phyloP scores from a whole-genome alignment of 2,888 invertebrate genomes.

The Rhagium mordax region DNA sequence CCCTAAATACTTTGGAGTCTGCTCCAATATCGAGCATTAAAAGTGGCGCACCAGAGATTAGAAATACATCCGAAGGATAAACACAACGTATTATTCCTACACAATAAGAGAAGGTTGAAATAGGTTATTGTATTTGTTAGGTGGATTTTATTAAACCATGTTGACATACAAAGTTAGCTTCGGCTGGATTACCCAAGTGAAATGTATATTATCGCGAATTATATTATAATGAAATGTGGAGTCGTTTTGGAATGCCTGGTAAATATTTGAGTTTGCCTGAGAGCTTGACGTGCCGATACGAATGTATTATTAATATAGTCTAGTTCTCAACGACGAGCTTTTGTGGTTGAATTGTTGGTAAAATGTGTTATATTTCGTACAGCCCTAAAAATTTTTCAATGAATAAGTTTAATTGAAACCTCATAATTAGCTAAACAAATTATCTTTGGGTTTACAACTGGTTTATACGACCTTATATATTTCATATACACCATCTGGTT shows the following conservation, averaged over 20 bases:
- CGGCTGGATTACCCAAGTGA: slow-evolving; percentile 33
- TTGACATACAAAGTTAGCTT: slow-evolving; percentile 37
- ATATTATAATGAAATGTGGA: slow-evolving; percentile 34
- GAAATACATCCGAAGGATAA: not conserved
- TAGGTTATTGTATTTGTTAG: not conserved
- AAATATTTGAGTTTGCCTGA: slow-evolving; percentile 40
- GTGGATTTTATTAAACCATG: slow-evolving; percentile 8
- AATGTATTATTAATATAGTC: not conserved
- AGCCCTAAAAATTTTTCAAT: too few species aligned
- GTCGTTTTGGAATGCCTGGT: slow-evolving; percentile 39
- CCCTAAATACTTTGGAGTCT: not conserved
- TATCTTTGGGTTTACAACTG: too few species aligned
- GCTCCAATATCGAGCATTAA: not conserved
- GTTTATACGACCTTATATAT: too few species aligned
- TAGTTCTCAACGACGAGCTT: not conserved
- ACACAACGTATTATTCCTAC: not conserved
- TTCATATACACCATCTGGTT: too few species aligned
- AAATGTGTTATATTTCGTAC: too few species aligned
- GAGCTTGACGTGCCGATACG: not conserved
- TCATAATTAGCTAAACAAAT: too few species aligned
- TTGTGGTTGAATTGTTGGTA: not conserved
- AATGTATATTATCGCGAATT: slow-evolving; percentile 38
- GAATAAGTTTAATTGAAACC: too few species aligned
- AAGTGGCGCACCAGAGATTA: not conserved
- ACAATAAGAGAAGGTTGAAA: not conserved